A percentile compares a stretch with the other conserved stretches of the same genome.
phyloP scores from a whole-genome alignment of 2,888 invertebrate species.

The Trimorus sp. region DNA sequence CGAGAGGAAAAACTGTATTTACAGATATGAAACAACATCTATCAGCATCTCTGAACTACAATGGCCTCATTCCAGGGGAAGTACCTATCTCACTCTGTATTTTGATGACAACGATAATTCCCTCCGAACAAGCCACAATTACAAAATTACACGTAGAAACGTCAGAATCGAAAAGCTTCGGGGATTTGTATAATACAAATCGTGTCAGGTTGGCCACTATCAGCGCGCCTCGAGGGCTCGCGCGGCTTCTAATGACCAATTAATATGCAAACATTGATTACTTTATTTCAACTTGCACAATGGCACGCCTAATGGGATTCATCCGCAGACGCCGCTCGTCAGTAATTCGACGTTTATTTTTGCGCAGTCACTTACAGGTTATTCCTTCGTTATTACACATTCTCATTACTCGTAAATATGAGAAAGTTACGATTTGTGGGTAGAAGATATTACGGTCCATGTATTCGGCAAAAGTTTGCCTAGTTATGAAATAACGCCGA shows the following conservation, averaged over 20 bases:
- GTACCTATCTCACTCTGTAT: too few relatives aligned
- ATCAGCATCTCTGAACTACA: too few relatives aligned
- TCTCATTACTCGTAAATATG: constrained; percentile 56
- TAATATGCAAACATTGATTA: constrained; percentile 81
- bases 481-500: constrained; percentile 45
- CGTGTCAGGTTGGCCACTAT: constrained; percentile 59
- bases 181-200: constrained; percentile 65
- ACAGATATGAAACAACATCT: too few relatives aligned
- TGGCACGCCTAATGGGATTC: constrained; percentile 75
- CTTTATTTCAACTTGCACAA: constrained; percentile 77
- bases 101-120: too few relatives aligned
- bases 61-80: too few relatives aligned
- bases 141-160: constrained; percentile 14
- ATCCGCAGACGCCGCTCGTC: constrained; percentile 29
- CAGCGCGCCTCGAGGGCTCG: constrained; percentile 44
- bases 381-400: constrained; percentile 51
- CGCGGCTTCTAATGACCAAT: constrained; percentile 76
- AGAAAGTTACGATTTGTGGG: constrained; percentile 58
- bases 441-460: constrained; percentile 45
- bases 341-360: constrained; percentile 59
- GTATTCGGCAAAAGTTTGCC: constrained; percentile 49
- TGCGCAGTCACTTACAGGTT: constrained; percentile 28
- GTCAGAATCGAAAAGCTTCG: constrained; percentile 52
- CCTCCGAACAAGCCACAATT: too few relatives aligned
- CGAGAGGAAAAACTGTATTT: too few relatives aligned